phyloP scores from a whole-genome alignment of 2,888 invertebrate genomes.

The Dryobota labecula region DNA sequence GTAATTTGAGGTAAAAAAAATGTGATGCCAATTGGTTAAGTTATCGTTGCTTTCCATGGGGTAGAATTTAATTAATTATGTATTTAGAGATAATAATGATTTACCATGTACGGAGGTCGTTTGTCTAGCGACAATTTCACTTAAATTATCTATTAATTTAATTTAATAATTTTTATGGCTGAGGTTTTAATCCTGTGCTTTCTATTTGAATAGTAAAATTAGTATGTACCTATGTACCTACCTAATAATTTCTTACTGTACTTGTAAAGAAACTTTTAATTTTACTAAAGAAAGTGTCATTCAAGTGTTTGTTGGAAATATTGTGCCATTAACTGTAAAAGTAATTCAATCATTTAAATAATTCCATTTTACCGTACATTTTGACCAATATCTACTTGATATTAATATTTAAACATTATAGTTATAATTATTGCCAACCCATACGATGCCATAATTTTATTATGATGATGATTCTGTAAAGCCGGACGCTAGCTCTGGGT shows the following conservation, averaged over 20 bases:
- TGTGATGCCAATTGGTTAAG: conserved; percentile 20
- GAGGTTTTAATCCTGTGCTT: background rate
- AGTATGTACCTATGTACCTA: background rate
- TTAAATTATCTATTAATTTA: background rate
- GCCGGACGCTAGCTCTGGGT: conserved; percentile 2
- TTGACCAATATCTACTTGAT: conserved; percentile 13
- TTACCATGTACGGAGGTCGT: too few species aligned
- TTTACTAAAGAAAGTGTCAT: background rate
- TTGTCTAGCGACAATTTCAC: background rate
- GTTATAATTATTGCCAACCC: background rate
- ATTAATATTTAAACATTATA: background rate
- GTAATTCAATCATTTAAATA: background rate
- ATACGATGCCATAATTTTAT: conserved; percentile 10
- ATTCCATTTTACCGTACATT: conserved; percentile 13
- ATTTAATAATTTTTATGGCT: background rate
- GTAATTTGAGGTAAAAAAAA: background rate
- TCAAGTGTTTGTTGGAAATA: conserved; percentile 2
- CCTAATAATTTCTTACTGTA: background rate
- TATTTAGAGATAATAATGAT: background rate
- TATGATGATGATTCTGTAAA: background rate
- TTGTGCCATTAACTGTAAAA: conserved; percentile 27
- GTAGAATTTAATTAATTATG: background rate
- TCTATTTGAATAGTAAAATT: background rate
- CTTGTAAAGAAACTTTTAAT: too few species aligned
- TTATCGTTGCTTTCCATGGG: background rate